Percentiles rank a stretch among this genome's conserved stretches.
Conservation (phyloP, 2,113 vertebrate species). For the Saguinus imperator region DNA sequence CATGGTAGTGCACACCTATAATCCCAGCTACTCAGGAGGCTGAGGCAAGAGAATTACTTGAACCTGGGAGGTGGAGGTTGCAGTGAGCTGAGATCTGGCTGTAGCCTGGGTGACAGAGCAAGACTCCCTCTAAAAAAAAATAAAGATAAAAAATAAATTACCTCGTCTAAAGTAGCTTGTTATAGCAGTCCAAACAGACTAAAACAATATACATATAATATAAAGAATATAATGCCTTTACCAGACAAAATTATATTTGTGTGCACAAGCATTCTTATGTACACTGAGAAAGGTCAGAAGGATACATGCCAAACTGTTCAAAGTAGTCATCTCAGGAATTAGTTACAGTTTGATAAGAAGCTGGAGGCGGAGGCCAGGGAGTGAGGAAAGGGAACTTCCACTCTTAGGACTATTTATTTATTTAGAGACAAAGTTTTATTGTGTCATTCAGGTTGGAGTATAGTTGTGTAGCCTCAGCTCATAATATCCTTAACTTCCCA, state of each 20-base stretch:
- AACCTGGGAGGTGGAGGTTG: too few species aligned
- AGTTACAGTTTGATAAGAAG: neutral
- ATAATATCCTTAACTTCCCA: too few species aligned
- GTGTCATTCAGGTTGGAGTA: too few species aligned
- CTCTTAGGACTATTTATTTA: neutral
- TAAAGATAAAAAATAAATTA: neutral
- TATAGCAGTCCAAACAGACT: neutral
- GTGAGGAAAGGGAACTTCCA: neutral
- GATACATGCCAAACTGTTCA: neutral
- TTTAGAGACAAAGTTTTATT: too few species aligned
- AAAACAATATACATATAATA: neutral
- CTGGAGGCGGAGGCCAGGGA: neutral
- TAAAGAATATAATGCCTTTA: neutral
- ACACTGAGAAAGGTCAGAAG: neutral
- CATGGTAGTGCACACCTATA: too few species aligned
- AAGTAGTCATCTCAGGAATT: neutral
- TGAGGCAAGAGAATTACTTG: too few species aligned
- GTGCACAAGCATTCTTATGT: neutral
- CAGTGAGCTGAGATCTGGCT: too few species aligned
- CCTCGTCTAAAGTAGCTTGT: neutral
- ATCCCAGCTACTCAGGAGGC: too few species aligned
- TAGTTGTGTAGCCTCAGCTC: too few species aligned
- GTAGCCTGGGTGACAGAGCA: too few species aligned
- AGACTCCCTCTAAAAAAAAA: too few species aligned
- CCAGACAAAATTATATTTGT: neutral